Conservation (phyloP, 2,888 invertebrate genomes). For the Xylota segnis region DNA sequence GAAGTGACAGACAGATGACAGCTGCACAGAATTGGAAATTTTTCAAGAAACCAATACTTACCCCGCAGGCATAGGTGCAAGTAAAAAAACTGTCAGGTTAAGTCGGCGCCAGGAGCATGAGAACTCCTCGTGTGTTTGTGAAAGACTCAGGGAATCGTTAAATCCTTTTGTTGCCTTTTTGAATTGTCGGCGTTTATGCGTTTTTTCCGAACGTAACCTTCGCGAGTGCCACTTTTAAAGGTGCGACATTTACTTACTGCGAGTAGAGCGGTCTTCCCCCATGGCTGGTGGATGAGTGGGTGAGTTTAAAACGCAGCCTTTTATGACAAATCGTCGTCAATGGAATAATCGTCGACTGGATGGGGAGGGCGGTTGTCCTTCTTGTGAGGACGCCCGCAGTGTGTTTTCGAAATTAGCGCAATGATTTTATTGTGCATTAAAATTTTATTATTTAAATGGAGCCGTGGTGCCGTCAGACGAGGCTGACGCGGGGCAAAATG, state of each 20-base stretch:
- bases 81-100: slow-evolving; percentile 4
- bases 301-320: slow-evolving; percentile 50
- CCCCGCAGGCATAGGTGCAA: too few relatives aligned
- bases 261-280: background rate
- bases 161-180: slow-evolving; percentile 67
- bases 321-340: slow-evolving; percentile 67
- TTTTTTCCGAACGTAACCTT: slow-evolving; percentile 44
- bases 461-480: slow-evolving; percentile 11
- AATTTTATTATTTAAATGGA: slow-evolving; percentile 65
- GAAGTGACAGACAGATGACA: too few relatives aligned
- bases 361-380: slow-evolving; percentile 9
- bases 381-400: slow-evolving; percentile 27
- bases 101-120: slow-evolving; percentile 48
- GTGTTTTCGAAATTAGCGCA: slow-evolving; percentile 67
- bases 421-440: slow-evolving; percentile 71
- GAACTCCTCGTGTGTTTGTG: slow-evolving; percentile 7
- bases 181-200: slow-evolving; percentile 52
- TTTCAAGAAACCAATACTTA: too few relatives aligned
- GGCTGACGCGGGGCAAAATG: background rate
- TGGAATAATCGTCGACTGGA: slow-evolving; percentile 37
- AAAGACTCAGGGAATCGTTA: slow-evolving; percentile 49
- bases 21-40: too few relatives aligned
- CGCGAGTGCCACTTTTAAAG: slow-evolving; percentile 49
- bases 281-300: background rate
- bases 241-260: slow-evolving; percentile 65